Base-by-base conservation (phyloP, 2,797 vertebrate species). In the Scomberomorus guttatus region DNA sequence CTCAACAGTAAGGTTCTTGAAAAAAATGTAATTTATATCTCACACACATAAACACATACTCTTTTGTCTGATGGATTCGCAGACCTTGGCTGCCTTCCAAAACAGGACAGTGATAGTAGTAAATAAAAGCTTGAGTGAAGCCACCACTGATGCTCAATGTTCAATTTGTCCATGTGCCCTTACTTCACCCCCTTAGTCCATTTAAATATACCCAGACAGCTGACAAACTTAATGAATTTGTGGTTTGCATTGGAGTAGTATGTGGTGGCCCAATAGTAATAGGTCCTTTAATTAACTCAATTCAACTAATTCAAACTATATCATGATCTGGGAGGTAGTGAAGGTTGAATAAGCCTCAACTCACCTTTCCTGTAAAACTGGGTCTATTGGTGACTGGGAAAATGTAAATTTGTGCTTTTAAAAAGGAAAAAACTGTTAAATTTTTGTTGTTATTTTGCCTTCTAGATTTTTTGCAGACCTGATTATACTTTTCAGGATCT, bases 101-200 rank as follows among this genome's bases (percentile, higher is more conserved):
- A 66, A 63, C 65, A 58, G 42, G 42, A 72, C 25, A 20, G 25
- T 17, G 2, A 4, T 6, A 29, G 60, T 51, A 39, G 55, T 25
- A 63, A 73, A 80, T n/a, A 51, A 6, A 25, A 13, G 8, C 27
- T 20, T 32, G 22, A 37, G 8, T 29, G 17, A 83, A 68, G 6
- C 56, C 9, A 0, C n/a, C 17, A 15, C 5, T 63, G 37, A 63
- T 52, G n/a, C 22, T 44, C 5, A 32, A 14, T 5, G 10, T 18
- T 46, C 6, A 44, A 1, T 4, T 11, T 46, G 48, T 48, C 25
- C 24, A 10, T 22, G 32, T 77, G 37, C 4, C 57, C n/a, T 50
- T 29, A 58, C 27, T 63, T 72, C 44, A 83, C 42, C 51, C 69
- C 59, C 18, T 37, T n/a, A 0, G 15, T 29, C 11, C 20, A 64